phyloP scores from a whole-genome alignment of 2,113 vertebrate species.

The Upupa epops region DNA sequence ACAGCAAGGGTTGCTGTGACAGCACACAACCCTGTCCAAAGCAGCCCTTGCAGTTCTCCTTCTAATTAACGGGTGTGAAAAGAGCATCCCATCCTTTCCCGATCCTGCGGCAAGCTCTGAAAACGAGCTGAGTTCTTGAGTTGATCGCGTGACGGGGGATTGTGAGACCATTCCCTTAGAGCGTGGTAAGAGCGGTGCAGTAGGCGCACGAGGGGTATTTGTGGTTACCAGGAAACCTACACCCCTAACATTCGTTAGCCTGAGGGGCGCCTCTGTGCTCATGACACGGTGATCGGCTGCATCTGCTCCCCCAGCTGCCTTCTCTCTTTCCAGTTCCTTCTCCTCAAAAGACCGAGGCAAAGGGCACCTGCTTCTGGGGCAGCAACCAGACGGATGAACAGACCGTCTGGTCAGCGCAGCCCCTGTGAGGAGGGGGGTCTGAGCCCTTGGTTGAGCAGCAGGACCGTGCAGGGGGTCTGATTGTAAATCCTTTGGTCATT shows the following conservation, averaged over 20 bases:
- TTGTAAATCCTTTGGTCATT: constrained; percentile 72
- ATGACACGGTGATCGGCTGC: neutral
- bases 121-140: neutral
- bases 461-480: constrained; percentile 49
- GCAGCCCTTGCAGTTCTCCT: neutral
- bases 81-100: neutral
- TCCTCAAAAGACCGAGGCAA: constrained; percentile 23
- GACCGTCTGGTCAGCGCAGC: neutral
- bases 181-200: neutral
- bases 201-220: neutral
- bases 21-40: neutral
- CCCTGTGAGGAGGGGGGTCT: constrained; percentile 7
- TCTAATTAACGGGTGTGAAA: neutral
- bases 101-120: neutral
- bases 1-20: neutral
- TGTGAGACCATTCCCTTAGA: neutral
- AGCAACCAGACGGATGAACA: neutral
- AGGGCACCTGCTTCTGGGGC: constrained; percentile 33
- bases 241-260: neutral
- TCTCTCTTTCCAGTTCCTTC: neutral
- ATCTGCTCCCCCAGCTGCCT: neutral
- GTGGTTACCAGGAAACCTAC: neutral
- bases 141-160: neutral
- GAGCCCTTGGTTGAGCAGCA: constrained; percentile 22
- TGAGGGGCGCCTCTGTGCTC: neutral